phyloP scores from a whole-genome alignment of 2,888 invertebrate species.

The Hydropsyche betteni region DNA sequence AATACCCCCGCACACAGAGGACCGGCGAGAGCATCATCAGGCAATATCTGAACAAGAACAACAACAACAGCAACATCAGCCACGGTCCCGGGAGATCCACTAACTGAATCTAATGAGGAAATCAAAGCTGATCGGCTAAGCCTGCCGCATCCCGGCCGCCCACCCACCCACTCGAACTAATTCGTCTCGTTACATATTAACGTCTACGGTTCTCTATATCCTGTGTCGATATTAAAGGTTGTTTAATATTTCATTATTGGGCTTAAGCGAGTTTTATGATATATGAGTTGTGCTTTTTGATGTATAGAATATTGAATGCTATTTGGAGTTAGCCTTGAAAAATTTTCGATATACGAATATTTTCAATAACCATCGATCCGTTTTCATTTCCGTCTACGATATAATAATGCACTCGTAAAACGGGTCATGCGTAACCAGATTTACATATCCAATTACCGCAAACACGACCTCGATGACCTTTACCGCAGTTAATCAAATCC shows the following conservation, averaged over 20 bases:
- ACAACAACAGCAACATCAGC: not conserved
- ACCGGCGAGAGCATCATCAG: not conserved
- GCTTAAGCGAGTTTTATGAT: no score
- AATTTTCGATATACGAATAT: no score
- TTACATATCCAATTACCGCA: conserved; percentile 46
- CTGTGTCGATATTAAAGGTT: not conserved
- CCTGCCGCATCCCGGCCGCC: not conserved
- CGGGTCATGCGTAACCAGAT: conserved; percentile 44
- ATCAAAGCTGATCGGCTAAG: conserved; percentile 43
- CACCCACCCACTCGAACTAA: conserved; percentile 4
- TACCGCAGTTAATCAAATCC: conserved; percentile 44
- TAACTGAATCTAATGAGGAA: conserved; percentile 45
- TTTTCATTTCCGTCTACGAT: not conserved
- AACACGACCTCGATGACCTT: conserved; percentile 44
- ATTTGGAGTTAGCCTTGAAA: no score
- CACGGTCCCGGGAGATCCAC: conserved; percentile 20
- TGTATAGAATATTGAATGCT: no score
- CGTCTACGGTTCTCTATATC: not conserved
- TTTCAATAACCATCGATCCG: no score
- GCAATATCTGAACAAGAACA: conserved; percentile 5
- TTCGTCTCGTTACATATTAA: conserved; percentile 15
- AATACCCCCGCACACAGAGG: not conserved
- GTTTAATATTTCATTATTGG: no score
- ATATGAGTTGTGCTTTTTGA: no score
- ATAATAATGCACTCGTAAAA: conserved; percentile 2